These are phyloP conservation scores for Aegithalos caudatus DNA, from an alignment of 2,113 vertebrate genomes.

Conservation along the genomic window DNA sequence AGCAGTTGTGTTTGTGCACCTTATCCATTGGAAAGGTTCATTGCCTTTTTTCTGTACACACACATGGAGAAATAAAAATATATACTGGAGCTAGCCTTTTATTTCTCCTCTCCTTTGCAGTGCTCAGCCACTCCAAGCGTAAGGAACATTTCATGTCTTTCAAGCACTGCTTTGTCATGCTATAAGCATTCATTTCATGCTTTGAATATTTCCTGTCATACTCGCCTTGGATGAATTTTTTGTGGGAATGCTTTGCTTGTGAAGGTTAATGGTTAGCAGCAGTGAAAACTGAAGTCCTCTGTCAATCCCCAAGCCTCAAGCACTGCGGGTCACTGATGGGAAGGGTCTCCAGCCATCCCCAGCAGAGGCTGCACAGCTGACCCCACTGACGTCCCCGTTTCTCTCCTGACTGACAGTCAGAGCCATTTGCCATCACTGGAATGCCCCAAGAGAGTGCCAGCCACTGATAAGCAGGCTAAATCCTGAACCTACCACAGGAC, in stretches of 20 bases:
- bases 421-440: not conserved
- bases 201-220: slow-evolving; percentile 37
- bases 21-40: not conserved
- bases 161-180: slow-evolving; percentile 24
- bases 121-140: not conserved
- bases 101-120: slow-evolving; percentile 11
- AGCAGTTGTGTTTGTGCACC: not conserved
- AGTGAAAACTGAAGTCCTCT: not conserved
- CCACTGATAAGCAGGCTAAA: slow-evolving; percentile 27
- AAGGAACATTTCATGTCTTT: slow-evolving; percentile 47
- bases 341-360: not conserved
- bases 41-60: not conserved
- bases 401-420: not conserved
- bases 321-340: not conserved
- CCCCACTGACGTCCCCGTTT: not conserved
- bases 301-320: not conserved
- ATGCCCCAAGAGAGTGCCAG: not conserved
- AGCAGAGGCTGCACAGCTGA: not conserved
- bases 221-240: not conserved
- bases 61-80: not conserved
- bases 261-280: slow-evolving; percentile 25
- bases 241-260: not conserved
- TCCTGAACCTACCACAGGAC: not conserved
- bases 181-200: slow-evolving; percentile 18
- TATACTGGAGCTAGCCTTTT: not conserved